A percentile compares a stretch with the other conserved stretches of the same genome.
Conservation (phyloP, 2,888 invertebrate genomes). For the Subacronicta megacephala region DNA sequence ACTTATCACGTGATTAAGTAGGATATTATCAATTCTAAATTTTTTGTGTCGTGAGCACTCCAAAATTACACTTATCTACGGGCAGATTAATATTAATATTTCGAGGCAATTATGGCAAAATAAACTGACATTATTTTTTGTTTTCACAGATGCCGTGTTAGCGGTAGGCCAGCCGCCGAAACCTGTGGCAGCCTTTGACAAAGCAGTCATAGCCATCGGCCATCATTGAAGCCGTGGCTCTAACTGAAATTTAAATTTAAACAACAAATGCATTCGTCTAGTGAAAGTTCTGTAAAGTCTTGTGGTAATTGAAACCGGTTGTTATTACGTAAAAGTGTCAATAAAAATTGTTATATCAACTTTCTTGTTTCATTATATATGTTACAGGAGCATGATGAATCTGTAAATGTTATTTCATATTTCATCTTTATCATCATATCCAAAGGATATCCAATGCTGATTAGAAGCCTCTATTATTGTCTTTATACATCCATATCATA, state of each 20-base stretch:
- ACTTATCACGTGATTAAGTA: too few relatives aligned
- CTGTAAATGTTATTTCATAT: too few relatives aligned
- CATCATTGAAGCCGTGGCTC: conserved; percentile 28
- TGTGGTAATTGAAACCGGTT: conserved; percentile 34
- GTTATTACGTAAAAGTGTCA: conserved; percentile 53
- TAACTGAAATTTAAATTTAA: conserved; percentile 1
- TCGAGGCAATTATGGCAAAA: neutral
- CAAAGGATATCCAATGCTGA: too few relatives aligned
- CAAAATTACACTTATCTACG: too few relatives aligned
- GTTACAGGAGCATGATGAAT: too few relatives aligned
- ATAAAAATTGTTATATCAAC: conserved; percentile 54
- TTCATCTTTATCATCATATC: too few relatives aligned
- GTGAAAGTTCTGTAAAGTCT: conserved; percentile 45
- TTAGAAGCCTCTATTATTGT: too few relatives aligned
- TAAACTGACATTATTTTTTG: conserved; percentile 2
- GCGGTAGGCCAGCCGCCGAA: conserved; percentile 84
- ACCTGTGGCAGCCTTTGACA: conserved; percentile 83
- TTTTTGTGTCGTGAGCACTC: too few relatives aligned
- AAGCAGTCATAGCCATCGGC: conserved; percentile 79
- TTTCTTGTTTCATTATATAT: conserved; percentile 3
- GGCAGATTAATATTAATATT: too few relatives aligned
- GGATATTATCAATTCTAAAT: too few relatives aligned
- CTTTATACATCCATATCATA: too few relatives aligned
- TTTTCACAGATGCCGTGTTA: conserved; percentile 79
- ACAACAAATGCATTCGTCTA: conserved; percentile 22